Percentiles rank a stretch among this genome's conserved stretches.
Evolutionary conservation across 2,797 vertebrate species (phyloP).

Genomic region (Pipistrellus pipistrellus): DNA sequence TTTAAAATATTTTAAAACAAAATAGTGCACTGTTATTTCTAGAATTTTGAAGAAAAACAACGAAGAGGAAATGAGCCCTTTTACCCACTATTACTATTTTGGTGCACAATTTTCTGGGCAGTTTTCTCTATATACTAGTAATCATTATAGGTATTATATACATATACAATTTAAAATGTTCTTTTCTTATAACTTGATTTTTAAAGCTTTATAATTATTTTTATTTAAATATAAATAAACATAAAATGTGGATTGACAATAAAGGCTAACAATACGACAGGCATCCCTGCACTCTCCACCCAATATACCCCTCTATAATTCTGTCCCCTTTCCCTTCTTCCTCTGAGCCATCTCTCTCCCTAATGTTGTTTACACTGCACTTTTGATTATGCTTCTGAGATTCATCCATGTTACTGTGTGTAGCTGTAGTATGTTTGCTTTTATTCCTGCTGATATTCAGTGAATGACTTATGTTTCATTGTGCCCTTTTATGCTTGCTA

Average conservation of each 20-base stretch:
- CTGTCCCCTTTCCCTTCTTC: neutral
- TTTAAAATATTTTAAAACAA: neutral
- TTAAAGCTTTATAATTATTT: neutral
- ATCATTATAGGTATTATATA: neutral
- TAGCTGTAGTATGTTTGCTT: neutral
- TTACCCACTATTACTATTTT: neutral
- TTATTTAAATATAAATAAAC: neutral
- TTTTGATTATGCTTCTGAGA: neutral
- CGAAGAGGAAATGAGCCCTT: neutral
- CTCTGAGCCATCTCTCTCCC: neutral
- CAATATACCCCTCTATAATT: neutral
- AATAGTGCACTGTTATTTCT: neutral
- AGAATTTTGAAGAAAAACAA: conserved; percentile 14
- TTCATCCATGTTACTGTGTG: neutral
- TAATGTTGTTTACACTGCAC: neutral
- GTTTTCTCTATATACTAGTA: neutral
- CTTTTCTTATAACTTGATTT: neutral
- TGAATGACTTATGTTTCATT: neutral
- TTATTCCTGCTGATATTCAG: neutral
- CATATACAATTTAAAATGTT: neutral
- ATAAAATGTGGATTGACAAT: neutral
- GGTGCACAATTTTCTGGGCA: neutral
- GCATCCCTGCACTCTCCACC: too few relatives aligned
- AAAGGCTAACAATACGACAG: neutral
- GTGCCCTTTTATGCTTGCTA: neutral